Evolutionary conservation across 2,888 invertebrate species (phyloP).

Genomic region (Quadroppia sp.): DNA sequence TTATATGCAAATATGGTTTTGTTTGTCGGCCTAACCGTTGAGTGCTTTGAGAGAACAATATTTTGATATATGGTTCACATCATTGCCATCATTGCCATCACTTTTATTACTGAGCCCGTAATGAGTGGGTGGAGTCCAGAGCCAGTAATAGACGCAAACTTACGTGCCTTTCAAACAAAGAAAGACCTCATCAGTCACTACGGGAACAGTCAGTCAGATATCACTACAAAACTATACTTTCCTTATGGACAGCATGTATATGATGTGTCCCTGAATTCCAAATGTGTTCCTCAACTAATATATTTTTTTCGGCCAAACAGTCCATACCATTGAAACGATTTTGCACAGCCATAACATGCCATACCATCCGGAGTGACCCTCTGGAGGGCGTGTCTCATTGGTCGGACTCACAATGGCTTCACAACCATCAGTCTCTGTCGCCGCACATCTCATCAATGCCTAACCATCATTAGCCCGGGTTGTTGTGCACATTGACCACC

Average conservation of each 20-base stretch:
- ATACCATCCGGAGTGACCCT: neutral
- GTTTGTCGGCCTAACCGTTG: constrained; percentile 4
- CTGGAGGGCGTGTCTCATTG: neutral
- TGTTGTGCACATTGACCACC: constrained; percentile 17
- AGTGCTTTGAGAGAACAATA: constrained; percentile 8
- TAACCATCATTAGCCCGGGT: constrained; percentile 20
- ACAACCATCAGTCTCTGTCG: constrained; percentile 24
- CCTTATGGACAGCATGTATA: constrained; percentile 7
- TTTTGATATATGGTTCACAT: constrained; percentile 34
- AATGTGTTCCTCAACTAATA: neutral
- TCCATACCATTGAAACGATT: too few species aligned
- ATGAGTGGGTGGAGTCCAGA: constrained; percentile 33
- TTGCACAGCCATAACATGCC: neutral
- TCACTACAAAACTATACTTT: neutral
- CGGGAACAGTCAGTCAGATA: neutral
- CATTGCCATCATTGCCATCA: constrained; percentile 20
- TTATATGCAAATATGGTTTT: constrained; percentile 28
- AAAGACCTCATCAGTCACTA: constrained; percentile 26
- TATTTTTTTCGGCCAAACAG: neutral
- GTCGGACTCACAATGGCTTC: neutral
- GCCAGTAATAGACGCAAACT: constrained; percentile 14
- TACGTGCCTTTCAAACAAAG: constrained; percentile 38
- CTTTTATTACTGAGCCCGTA: neutral
- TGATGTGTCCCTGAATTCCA: constrained; percentile 19
- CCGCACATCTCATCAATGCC: constrained; percentile 3